Conservation (phyloP, 2,797 vertebrate genomes). For the Siniperca undulata region DNA sequence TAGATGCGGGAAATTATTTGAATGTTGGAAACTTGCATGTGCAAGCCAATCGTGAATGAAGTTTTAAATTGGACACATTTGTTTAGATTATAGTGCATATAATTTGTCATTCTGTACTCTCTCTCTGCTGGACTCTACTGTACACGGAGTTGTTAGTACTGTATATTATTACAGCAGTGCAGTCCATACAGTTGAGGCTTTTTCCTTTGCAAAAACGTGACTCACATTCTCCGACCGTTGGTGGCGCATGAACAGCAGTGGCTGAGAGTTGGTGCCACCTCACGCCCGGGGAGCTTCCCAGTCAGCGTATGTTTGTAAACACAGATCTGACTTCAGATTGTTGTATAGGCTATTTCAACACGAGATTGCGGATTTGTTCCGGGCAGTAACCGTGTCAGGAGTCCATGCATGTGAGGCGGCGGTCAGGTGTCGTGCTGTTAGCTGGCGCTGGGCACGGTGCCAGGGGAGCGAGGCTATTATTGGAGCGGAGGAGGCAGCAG, state of each 20-base stretch:
- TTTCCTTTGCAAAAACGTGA: constrained; percentile 73
- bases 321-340: constrained; percentile 62
- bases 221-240: constrained; percentile 50
- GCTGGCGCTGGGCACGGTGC: constrained; percentile 80
- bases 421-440: constrained; percentile 87
- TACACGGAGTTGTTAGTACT: not conserved
- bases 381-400: constrained; percentile 83
- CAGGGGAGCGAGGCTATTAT: constrained; percentile 85
- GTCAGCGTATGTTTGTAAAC: constrained; percentile 67
- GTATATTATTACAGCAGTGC: constrained; percentile 12
- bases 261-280: constrained; percentile 33
- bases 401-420: constrained; percentile 87
- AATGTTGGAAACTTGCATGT: constrained; percentile 6
- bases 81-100: not conserved
- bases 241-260: constrained; percentile 34
- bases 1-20: not conserved
- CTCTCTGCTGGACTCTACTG: constrained; percentile 3
- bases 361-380: constrained; percentile 82
- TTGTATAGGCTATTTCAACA: constrained; percentile 64
- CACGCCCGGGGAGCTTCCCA: constrained; percentile 46
- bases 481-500: constrained; percentile 84
- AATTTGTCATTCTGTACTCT: not conserved
- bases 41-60: not conserved
- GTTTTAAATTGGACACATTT: not conserved
- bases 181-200: constrained; percentile 25